Percentiles rank a stretch among this genome's conserved stretches.
Evolutionary conservation across 2,888 invertebrate species (phyloP).

Genomic region (Synergus gifuensis): DNA sequence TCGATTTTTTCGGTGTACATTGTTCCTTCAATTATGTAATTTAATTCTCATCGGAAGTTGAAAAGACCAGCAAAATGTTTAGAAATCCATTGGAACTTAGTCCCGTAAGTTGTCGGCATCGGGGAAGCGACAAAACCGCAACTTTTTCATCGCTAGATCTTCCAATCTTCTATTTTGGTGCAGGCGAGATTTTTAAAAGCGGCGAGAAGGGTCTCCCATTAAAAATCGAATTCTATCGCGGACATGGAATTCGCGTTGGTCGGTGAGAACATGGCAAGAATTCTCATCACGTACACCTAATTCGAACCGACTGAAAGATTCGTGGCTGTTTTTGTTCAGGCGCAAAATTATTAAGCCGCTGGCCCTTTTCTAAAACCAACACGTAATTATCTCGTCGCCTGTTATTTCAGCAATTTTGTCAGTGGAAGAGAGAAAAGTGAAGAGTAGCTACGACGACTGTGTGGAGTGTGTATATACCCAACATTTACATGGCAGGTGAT

Average conservation of each 20-base stretch:
- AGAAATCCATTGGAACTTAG: neutral
- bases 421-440: conserved; percentile 38
- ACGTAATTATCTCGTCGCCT: conserved; percentile 76
- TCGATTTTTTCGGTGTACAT: neutral
- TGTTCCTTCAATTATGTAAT: conserved; percentile 20
- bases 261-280: conserved; percentile 53
- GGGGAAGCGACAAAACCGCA: conserved; percentile 20
- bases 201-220: conserved; percentile 37
- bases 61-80: neutral
- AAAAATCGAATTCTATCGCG: conserved; percentile 46
- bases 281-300: conserved; percentile 59
- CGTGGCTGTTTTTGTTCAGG: conserved; percentile 57
- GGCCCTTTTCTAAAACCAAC: conserved; percentile 77
- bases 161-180: conserved; percentile 29
- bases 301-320: conserved; percentile 45
- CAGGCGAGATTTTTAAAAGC: conserved; percentile 37
- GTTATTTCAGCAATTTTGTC: conserved; percentile 64
- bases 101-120: neutral
- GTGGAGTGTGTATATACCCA: conserved; percentile 59
- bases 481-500: conserved; percentile 77
- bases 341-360: conserved; percentile 71
- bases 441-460: conserved; percentile 48
- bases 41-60: neutral
- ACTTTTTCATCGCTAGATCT: conserved; percentile 4
- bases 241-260: conserved; percentile 54